Conservation (phyloP, 1,140 invertebrate species). For the Pristionchus pacificus region DNA sequence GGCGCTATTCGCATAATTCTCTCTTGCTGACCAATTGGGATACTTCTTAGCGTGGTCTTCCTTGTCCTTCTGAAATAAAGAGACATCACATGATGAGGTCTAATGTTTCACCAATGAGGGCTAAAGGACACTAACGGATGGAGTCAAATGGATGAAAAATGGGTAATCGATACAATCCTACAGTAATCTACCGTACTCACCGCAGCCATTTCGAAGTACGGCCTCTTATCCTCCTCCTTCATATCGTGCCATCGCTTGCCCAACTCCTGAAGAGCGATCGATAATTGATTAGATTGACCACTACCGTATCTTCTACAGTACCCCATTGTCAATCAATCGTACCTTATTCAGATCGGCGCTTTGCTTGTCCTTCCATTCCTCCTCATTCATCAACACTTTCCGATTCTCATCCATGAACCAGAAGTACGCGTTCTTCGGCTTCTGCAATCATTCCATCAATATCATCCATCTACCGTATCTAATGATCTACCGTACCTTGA, state of each 20-base stretch:
- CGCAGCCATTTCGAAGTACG: constrained; percentile 64
- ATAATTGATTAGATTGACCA: neutral
- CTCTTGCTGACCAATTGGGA: constrained; percentile 96
- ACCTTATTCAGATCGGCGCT: constrained; percentile 89
- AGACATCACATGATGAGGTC: too few species aligned
- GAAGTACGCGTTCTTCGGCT: constrained; percentile 99
- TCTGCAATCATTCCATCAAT: constrained; percentile 65
- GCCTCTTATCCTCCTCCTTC: constrained; percentile 95
- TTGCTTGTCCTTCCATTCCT: constrained; percentile 88
- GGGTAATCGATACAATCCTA: neutral
- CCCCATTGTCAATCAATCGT: too few species aligned
- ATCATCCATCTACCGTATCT: neutral
- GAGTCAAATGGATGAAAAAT: too few species aligned
- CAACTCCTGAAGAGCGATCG: constrained; percentile 67
- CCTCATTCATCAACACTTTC: constrained; percentile 93
- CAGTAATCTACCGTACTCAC: too few species aligned
- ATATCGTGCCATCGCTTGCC: constrained; percentile 98
- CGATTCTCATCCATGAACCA: constrained; percentile 99
- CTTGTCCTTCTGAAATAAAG: constrained; percentile 66
- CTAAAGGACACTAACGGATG: too few species aligned
- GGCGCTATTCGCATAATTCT: constrained; percentile 80
- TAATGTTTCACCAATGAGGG: too few species aligned
- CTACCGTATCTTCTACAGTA: too few species aligned
- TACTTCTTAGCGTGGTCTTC: constrained; percentile 91
- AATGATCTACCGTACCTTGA: neutral